Conservation (phyloP, 35 echinoderm and acorn worm genomes). For the Ophiothrix spiculata region DNA sequence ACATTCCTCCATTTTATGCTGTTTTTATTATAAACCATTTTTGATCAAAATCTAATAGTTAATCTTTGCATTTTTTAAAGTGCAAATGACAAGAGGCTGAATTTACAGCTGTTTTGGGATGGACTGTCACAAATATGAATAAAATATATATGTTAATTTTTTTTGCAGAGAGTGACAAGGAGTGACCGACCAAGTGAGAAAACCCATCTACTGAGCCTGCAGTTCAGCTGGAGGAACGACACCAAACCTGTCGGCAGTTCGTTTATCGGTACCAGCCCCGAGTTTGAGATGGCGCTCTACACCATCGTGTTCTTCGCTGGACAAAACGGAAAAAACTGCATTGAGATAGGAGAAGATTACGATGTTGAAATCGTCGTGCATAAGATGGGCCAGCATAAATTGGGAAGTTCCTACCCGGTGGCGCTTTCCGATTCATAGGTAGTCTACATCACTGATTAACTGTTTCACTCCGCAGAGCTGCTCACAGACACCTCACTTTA, state of each 20-base stretch:
- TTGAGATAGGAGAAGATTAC: conserved; percentile 60
- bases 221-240: conserved; percentile 85
- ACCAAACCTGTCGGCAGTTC: conserved; percentile 86
- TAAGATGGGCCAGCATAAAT: conserved; percentile 42
- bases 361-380: conserved; percentile 53
- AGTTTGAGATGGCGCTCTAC: conserved; percentile 89
- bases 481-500: too few species aligned
- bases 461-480: too few species aligned
- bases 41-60: too few species aligned
- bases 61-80: not conserved
- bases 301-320: conserved; percentile 57
- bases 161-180: conserved; percentile 34
- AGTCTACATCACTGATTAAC: too few species aligned
- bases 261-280: conserved; percentile 99
- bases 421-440: not conserved
- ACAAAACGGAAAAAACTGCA: conserved; percentile 34
- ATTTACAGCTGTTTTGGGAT: too few species aligned
- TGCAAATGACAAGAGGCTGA: too few species aligned
- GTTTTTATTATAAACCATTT: too few species aligned
- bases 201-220: conserved; percentile 74
- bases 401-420: conserved; percentile 57
- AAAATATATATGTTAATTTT: not conserved
- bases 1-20: too few species aligned
- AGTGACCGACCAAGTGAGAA: conserved; percentile 28
- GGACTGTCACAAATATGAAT: too few species aligned